These are phyloP conservation scores for Mechanitis mazaeus DNA, from an alignment of 2,888 invertebrate genomes.

Conservation along the genomic window DNA sequence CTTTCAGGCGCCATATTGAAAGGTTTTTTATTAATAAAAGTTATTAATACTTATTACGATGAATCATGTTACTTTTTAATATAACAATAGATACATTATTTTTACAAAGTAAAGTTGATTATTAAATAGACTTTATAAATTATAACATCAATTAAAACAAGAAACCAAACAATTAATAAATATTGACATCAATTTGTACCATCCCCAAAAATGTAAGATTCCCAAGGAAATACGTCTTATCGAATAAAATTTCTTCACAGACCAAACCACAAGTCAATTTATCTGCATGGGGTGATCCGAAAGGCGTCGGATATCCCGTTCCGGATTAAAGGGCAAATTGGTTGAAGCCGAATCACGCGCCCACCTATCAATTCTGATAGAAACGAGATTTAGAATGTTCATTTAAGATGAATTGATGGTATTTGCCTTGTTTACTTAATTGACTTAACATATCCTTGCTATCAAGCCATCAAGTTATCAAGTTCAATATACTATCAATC, in stretches of 20 bases:
- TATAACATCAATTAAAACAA: no score
- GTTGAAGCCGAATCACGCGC: conserved; percentile 53
- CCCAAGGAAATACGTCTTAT: no score
- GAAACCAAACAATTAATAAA: no score
- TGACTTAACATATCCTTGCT: not conserved
- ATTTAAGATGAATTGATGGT: conserved; percentile 2
- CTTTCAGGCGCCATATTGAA: no score
- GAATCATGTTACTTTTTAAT: no score
- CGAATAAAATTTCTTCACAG: not conserved
- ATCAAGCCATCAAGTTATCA: not conserved
- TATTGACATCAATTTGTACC: no score
- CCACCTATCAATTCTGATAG: conserved; percentile 59
- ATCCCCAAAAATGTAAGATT: no score
- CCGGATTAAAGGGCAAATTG: conserved; percentile 68
- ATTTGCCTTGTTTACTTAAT: not conserved
- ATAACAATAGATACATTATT: no score
- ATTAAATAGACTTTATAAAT: no score
- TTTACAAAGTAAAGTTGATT: no score
- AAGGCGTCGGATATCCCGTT: conserved; percentile 51
- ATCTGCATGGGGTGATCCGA: conserved; percentile 28
- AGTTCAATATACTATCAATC: not conserved
- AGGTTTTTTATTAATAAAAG: no score
- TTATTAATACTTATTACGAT: no score
- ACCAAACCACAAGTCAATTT: conserved; percentile 35
- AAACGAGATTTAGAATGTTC: conserved; percentile 8